Percentiles rank a stretch among this genome's conserved stretches.
Conservation (phyloP, 2,113 vertebrate species). For the Clarias macrocephalus region DNA sequence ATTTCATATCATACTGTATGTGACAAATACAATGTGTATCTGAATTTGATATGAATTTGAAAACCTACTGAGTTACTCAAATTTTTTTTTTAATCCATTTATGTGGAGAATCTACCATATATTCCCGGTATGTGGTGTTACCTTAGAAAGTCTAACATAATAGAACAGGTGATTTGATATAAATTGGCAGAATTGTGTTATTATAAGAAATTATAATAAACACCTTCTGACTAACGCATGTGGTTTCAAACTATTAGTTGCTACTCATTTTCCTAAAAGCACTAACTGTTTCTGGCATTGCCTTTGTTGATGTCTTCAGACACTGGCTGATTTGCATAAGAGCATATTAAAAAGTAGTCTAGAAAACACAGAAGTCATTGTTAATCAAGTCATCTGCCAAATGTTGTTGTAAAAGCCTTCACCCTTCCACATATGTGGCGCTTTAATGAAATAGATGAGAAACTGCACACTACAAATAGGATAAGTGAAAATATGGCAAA, state of each 20-base stretch:
- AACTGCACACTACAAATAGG: not conserved
- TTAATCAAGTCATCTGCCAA: not conserved
- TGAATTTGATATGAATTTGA: no score
- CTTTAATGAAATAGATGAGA: not conserved
- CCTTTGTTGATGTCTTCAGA: not conserved
- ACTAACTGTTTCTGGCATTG: not conserved
- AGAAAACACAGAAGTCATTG: not conserved
- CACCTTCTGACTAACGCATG: not conserved
- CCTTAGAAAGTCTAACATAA: not conserved
- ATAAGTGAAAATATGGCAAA: constrained; percentile 22
- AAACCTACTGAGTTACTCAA: not conserved
- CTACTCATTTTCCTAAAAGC: not conserved
- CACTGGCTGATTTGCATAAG: not conserved
- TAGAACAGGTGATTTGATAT: not conserved
- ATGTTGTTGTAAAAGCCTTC: not conserved
- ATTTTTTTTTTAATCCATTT: not conserved
- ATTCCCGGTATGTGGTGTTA: not conserved
- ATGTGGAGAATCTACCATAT: not conserved
- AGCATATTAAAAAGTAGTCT: not conserved
- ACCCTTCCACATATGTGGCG: constrained; percentile 1
- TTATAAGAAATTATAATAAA: not conserved
- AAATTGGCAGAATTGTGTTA: not conserved
- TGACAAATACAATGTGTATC: no score
- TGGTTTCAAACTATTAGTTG: not conserved
- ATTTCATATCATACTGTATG: no score